These are phyloP conservation scores for Fregata magnificens DNA, from an alignment of 2,113 vertebrate genomes.

Conservation along the genomic window DNA sequence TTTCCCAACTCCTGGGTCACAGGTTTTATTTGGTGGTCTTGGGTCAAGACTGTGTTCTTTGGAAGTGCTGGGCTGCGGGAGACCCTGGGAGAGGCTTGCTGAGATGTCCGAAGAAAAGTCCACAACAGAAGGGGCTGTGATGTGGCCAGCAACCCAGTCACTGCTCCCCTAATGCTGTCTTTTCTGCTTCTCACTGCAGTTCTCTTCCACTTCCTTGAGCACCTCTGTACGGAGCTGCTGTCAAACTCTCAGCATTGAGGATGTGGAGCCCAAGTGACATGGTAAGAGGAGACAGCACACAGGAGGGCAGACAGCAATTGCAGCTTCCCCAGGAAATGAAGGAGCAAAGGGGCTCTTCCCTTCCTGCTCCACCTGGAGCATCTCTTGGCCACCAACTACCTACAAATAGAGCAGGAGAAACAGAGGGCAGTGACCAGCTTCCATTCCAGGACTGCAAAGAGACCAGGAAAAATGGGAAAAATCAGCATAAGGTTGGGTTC, in stretches of 20 bases:
- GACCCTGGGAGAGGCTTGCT: background rate
- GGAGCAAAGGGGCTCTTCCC: background rate
- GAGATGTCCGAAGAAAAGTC: background rate
- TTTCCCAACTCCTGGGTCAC: background rate
- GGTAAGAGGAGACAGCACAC: background rate
- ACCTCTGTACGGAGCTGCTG: background rate
- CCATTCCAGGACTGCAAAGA: background rate
- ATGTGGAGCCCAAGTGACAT: background rate
- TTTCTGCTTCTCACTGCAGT: slow-evolving; percentile 1
- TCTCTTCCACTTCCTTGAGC: background rate
- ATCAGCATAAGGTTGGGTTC: background rate
- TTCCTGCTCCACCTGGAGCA: background rate
- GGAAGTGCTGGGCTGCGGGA: background rate
- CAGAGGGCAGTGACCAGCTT: background rate
- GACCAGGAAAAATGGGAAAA: background rate
- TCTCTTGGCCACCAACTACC: background rate
- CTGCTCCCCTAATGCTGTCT: background rate
- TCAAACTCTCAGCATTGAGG: background rate
- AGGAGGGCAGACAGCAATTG: background rate
- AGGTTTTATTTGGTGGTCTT: background rate
- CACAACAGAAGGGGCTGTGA: background rate
- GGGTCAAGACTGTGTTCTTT: background rate
- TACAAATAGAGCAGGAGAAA: background rate
- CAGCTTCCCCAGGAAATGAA: background rate
- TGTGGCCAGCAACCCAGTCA: background rate